phyloP scores from a whole-genome alignment of 2,888 invertebrate genomes.

The Alloplasta piceator region DNA sequence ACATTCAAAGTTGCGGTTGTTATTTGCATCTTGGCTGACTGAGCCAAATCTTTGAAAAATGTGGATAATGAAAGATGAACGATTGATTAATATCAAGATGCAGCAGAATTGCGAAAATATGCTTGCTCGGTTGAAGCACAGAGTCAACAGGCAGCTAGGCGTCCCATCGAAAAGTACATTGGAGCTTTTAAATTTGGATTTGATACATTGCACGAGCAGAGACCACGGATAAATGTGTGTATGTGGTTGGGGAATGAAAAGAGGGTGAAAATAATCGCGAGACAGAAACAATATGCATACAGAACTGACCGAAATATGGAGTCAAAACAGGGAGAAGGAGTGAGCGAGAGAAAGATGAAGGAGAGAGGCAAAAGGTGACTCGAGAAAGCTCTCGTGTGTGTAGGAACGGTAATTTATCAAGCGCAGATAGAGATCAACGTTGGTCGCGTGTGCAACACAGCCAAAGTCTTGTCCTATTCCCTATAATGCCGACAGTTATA shows the following conservation, averaged over 20 bases:
- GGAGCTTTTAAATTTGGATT: too few relatives aligned
- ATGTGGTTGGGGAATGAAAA: slow-evolving; percentile 51
- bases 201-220: too few relatives aligned
- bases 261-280: slow-evolving; percentile 48
- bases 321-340: slow-evolving; percentile 33
- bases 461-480: slow-evolving; percentile 77
- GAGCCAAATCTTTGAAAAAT: slow-evolving; percentile 78
- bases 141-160: slow-evolving; percentile 56
- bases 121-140: slow-evolving; percentile 19
- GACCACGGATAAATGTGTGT: slow-evolving; percentile 43
- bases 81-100: slow-evolving; percentile 82
- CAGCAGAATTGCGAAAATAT: slow-evolving; percentile 50
- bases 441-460: slow-evolving; percentile 80
- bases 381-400: slow-evolving; percentile 63
- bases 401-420: slow-evolving; percentile 82
- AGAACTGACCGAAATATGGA: slow-evolving; percentile 47
- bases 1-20: not conserved
- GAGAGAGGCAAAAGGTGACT: slow-evolving; percentile 25
- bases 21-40: not conserved
- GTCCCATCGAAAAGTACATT: slow-evolving; percentile 35
- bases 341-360: slow-evolving; percentile 35
- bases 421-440: slow-evolving; percentile 80
- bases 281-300: slow-evolving; percentile 22
- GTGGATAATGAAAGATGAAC: slow-evolving; percentile 81
- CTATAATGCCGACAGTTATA: slow-evolving; percentile 41